Evolutionary conservation across 2,113 vertebrate genomes (phyloP).

Genomic region (Sinosuthora webbiana): DNA sequence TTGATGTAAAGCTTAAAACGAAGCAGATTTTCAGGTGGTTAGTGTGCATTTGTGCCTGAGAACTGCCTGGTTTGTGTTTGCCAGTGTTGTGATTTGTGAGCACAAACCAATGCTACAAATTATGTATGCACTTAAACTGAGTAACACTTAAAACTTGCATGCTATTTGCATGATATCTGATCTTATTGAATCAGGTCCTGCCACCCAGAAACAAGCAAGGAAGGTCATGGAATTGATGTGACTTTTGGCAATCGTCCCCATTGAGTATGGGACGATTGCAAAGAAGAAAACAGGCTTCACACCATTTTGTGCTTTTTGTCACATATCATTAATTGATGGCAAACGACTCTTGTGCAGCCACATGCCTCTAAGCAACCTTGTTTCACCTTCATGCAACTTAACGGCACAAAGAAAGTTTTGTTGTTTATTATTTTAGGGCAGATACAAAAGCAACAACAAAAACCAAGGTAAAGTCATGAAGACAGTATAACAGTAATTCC

Average conservation of each 20-base stretch:
- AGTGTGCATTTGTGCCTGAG: accelerated
- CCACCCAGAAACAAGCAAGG: neutral
- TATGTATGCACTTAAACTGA: neutral
- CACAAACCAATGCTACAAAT: neutral
- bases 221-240: neutral
- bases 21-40: neutral
- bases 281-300: neutral
- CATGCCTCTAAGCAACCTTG: neutral
- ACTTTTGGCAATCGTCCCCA: neutral
- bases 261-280: accelerated
- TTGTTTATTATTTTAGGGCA: neutral
- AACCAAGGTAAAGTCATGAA: neutral
- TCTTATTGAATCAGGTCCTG: neutral
- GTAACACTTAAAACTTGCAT: neutral
- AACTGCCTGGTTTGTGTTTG: neutral
- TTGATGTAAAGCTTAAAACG: neutral
- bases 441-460: neutral
- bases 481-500: neutral
- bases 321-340: neutral
- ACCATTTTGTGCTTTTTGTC: neutral
- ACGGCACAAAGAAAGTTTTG: neutral
- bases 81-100: neutral
- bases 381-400: neutral
- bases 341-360: accelerated
- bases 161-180: neutral